Percentiles rank a stretch among this genome's conserved stretches.
phyloP scores from a whole-genome alignment of 2,888 invertebrate genomes.

The Timema podura region DNA sequence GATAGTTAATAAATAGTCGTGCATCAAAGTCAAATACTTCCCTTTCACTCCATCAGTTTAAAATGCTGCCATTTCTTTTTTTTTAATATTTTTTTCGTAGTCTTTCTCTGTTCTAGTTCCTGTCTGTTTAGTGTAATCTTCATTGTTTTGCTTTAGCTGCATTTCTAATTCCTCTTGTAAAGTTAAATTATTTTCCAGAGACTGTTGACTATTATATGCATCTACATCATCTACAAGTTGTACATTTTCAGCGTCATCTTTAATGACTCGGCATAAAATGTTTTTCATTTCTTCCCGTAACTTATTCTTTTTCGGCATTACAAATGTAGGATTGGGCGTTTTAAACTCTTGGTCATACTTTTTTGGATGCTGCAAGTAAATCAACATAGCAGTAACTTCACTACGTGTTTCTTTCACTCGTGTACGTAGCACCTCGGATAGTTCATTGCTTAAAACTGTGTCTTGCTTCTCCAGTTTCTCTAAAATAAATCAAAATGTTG shows the following conservation, averaged over 20 bases:
- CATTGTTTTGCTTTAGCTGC: neutral
- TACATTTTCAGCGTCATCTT: neutral
- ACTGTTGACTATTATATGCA: slow-evolving; percentile 4
- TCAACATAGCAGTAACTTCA: neutral
- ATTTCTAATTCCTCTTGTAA: slow-evolving; percentile 10
- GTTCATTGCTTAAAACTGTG: slow-evolving; percentile 14
- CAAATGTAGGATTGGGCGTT: neutral
- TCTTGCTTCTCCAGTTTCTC: slow-evolving; percentile 6
- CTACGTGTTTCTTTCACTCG: neutral
- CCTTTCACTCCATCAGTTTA: neutral
- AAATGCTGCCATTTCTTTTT: neutral
- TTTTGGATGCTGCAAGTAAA: neutral
- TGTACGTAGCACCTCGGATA: neutral
- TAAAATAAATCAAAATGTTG: slow-evolving; percentile 4
- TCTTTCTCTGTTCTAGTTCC: too few species aligned
- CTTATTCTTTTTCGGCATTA: slow-evolving; percentile 3
- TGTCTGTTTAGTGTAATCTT: slow-evolving; percentile 1
- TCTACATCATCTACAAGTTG: neutral
- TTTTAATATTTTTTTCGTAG: neutral
- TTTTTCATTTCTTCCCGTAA: slow-evolving; percentile 1
- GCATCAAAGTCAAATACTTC: neutral
- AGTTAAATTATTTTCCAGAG: slow-evolving; percentile 3
- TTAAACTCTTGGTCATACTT: neutral
- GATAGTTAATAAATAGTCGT: neutral
- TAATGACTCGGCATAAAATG: neutral